Evolutionary conservation across 2,888 invertebrate genomes (phyloP).

Genomic region (Lasioglossum marginatum): DNA sequence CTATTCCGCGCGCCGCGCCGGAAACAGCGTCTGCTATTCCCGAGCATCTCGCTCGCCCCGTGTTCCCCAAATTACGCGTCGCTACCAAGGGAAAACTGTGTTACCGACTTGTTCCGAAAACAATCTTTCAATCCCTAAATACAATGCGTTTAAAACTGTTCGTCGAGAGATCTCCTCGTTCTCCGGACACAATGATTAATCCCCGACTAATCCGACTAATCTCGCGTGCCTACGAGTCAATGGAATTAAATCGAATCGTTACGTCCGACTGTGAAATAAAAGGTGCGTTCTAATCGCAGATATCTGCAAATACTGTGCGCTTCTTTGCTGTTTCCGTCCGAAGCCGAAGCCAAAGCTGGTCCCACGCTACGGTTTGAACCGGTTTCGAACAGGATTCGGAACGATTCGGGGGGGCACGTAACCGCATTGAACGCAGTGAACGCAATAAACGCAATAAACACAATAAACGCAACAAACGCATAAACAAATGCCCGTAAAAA

Average conservation of each 20-base stretch:
- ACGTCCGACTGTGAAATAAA: background rate
- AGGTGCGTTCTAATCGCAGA: constrained; percentile 11
- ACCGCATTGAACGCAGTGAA: background rate
- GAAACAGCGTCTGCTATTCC: background rate
- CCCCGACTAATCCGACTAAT: constrained; percentile 11
- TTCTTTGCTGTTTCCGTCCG: constrained; percentile 23
- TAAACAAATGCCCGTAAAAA: constrained; percentile 10
- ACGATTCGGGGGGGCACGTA: background rate
- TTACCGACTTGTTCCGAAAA: background rate
- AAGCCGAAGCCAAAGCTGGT: constrained; percentile 26
- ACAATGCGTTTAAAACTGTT: constrained; percentile 32
- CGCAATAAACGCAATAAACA: background rate
- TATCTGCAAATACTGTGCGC: constrained; percentile 54
- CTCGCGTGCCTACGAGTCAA: constrained; percentile 6
- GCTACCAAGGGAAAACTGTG: constrained; percentile 6
- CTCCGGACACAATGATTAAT: constrained; percentile 15
- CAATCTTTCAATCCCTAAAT: background rate
- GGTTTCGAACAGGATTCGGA: background rate
- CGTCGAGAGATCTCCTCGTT: constrained; percentile 13
- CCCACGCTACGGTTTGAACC: background rate
- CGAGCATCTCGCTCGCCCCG: too few relatives aligned
- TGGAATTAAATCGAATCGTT: background rate
- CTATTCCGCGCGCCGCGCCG: too few relatives aligned
- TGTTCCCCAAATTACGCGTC: background rate
- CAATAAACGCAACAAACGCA: background rate